A percentile compares a stretch with the other conserved stretches of the same genome.
phyloP scores from a whole-genome alignment of 2,888 invertebrate genomes.

The Aphrophora alni region DNA sequence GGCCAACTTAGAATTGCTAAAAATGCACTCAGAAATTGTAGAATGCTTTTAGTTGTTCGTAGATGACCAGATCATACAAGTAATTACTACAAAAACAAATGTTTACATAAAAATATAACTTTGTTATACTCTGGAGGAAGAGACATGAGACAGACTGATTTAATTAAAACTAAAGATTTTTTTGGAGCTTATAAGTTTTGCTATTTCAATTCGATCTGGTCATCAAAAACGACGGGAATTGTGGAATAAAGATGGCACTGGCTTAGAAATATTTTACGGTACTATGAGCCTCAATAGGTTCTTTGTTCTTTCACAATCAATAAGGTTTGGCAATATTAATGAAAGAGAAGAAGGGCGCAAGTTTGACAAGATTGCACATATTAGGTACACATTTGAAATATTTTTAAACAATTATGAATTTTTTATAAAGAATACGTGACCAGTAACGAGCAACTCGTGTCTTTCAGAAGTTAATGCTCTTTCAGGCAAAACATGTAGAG shows the following conservation, averaged over 20 bases:
- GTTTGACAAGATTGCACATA: constrained; percentile 1
- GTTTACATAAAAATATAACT: no score
- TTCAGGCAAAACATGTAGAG: constrained; percentile 8
- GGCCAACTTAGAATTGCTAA: no score
- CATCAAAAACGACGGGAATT: no score
- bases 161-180: neutral
- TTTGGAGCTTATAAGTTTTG: neutral
- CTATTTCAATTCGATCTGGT: constrained; percentile 2
- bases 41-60: no score
- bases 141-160: no score
- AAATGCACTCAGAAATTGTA: no score
- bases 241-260: no score
- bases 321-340: constrained; percentile 25
- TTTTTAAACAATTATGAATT: constrained; percentile 26
- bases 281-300: constrained; percentile 31
- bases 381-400: constrained; percentile 20
- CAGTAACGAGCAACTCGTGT: constrained; percentile 27
- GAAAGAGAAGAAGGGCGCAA: constrained; percentile 13
- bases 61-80: no score
- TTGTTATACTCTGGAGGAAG: no score
- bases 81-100: no score
- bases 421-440: neutral
- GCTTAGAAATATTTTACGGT: constrained; percentile 25
- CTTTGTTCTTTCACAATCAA: constrained; percentile 7
- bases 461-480: neutral